Base-by-base conservation (phyloP, 2,888 invertebrate genomes). In the Chamaedrilus cognettii region DNA sequence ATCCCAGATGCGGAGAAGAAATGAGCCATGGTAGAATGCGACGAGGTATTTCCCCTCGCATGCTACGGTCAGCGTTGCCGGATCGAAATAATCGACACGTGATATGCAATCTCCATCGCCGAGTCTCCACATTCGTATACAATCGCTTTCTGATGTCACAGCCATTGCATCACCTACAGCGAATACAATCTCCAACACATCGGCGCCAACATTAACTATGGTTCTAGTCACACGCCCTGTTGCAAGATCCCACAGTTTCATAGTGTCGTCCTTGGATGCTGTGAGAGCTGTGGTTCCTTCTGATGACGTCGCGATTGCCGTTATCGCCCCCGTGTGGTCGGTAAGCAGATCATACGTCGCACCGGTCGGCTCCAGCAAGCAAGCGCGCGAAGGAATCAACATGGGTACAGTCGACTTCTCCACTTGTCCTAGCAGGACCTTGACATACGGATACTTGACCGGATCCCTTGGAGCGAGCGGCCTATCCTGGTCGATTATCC, bases 181-280 rank as follows among this genome's bases (percentile, higher is more conserved):
- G 5, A 76, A 69, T 33, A 74, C 68, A 3, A 82, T 66, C 32
- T 73, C 72, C 19, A 72, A 70, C 23, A 81, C 78, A n/a, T 77
- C 70, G n/a, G 67, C 71, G 4, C 81, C 79, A 3, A 80, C 77
- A 4, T 76, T 75, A 3, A 72, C 64, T 5, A 82, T 74, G 1
- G 79, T 81, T 63, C 72, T 74, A 3, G 73, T 70, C 3, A 81
- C 81, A 56, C 77, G 75, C 0, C 81, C 82, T 4, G 76, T 76
- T 42, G 76, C 70, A 2, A 81, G 70, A 66, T 80, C 78, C 82
- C 82, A 82, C 23, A 80, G 64, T 71, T 81, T 82, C 65, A 82
- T 71, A 3, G 81, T 80, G 63, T 79, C 70, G 66, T 82, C 82
- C 32, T 71, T 68, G 1, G 82, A 79, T 2, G 81, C 71, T 1